Conservation (phyloP, 2,113 vertebrate species). For the Guaruba guarouba region DNA sequence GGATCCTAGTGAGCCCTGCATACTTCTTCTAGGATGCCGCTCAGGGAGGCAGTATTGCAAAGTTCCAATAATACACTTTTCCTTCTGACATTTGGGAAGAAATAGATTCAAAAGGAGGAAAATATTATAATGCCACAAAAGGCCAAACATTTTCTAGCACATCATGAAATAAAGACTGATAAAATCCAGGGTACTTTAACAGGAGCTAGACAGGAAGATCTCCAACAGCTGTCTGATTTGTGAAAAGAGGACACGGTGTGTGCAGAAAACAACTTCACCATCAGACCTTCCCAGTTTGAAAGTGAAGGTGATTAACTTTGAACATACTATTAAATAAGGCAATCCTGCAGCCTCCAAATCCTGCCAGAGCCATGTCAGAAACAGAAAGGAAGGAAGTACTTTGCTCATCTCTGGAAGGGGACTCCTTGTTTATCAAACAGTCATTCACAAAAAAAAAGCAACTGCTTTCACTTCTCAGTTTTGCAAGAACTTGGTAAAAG, state of each 20-base stretch:
- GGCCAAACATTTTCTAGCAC: background rate
- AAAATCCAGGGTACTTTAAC: background rate
- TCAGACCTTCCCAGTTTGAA: background rate
- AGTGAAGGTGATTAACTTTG: background rate
- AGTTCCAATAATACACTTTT: background rate
- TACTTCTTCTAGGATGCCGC: background rate
- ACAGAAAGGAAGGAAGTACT: background rate
- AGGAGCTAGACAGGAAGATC: background rate
- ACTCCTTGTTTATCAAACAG: conserved; percentile 61
- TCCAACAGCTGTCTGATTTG: background rate
- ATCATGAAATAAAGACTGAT: background rate
- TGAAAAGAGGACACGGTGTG: background rate
- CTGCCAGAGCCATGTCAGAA: background rate
- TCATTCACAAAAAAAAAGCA: conserved; percentile 43
- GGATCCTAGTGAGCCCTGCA: background rate
- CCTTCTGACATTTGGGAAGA: background rate
- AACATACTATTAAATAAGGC: background rate
- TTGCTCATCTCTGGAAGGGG: conserved; percentile 62
- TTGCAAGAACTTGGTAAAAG: background rate
- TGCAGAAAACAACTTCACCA: background rate
- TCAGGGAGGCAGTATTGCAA: background rate
- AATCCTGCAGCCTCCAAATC: background rate
- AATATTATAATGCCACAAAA: background rate
- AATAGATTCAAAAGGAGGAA: background rate
- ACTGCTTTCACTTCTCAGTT: conserved; percentile 54